Conservation (phyloP, 2,797 vertebrate genomes). For the Parauchenoglanis ngamensis region DNA sequence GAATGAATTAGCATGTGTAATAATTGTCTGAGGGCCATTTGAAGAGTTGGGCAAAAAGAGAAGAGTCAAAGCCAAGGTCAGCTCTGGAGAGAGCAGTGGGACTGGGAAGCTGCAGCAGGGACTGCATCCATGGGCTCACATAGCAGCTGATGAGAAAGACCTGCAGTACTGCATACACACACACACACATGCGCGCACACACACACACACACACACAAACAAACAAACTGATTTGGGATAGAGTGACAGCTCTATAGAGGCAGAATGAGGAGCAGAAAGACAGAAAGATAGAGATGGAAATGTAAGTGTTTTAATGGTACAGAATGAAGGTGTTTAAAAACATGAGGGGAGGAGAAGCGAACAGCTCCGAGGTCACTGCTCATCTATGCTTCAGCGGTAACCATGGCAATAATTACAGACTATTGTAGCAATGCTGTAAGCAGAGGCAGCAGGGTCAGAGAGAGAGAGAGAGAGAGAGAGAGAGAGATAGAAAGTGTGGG, state of each 20-base stretch:
- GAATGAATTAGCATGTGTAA: slow-evolving; percentile 44
- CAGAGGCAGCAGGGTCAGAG: slow-evolving; percentile 43
- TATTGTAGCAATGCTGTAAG: slow-evolving; percentile 53
- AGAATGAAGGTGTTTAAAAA: slow-evolving; percentile 42
- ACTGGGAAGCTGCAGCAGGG: slow-evolving; percentile 19
- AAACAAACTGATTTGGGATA: neutral
- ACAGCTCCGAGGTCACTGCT: slow-evolving; percentile 38
- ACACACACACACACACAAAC: neutral
- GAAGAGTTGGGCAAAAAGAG: slow-evolving; percentile 5
- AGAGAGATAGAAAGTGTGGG: neutral
- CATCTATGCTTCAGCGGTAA: slow-evolving; percentile 47
- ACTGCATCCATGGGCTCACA: slow-evolving; percentile 16
- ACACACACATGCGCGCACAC: neutral
- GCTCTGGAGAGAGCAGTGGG: slow-evolving; percentile 21
- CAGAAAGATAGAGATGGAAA: neutral
- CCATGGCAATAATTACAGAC: slow-evolving; percentile 63
- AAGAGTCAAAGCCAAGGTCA: slow-evolving; percentile 44
- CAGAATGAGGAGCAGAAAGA: neutral
- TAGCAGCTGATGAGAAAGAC: slow-evolving; percentile 17
- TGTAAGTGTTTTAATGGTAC: slow-evolving; percentile 17
- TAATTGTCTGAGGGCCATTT: slow-evolving; percentile 22
- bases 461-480: slow-evolving; percentile 21
- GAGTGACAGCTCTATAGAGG: neutral
- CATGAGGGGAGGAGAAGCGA: slow-evolving; percentile 18
- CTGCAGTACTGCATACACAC: neutral